A percentile compares a stretch with the other conserved stretches of the same genome.
Evolutionary conservation across 2,888 invertebrate species (phyloP).

Genomic region (Shargacucullia verbasci): DNA sequence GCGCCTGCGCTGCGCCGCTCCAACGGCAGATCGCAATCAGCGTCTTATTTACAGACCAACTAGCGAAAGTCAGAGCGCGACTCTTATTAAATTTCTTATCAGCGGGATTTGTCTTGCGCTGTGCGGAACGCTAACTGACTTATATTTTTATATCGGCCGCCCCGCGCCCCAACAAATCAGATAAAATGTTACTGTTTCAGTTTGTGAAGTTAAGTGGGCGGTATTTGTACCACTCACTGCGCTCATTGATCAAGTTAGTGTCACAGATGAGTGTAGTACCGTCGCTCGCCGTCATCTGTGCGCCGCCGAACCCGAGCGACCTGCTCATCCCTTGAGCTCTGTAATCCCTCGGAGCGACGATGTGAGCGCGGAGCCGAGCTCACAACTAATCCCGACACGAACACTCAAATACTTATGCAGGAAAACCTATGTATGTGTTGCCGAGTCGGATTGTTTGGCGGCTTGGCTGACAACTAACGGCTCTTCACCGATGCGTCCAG

Average conservation of each 20-base stretch:
- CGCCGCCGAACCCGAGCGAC: not conserved
- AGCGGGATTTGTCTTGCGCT: conserved; percentile 6
- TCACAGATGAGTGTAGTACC: too few relatives aligned
- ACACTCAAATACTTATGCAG: conserved; percentile 7
- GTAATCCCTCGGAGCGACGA: conserved; percentile 18
- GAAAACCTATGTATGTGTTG: too few relatives aligned
- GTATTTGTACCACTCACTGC: too few relatives aligned
- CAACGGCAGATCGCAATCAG: conserved; percentile 3
- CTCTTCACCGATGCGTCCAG: too few relatives aligned
- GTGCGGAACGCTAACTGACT: conserved; percentile 1
- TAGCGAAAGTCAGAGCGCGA: not conserved
- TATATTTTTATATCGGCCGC: not conserved
- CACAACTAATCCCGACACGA: conserved; percentile 5
- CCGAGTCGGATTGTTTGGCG: too few relatives aligned
- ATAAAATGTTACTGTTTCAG: too few relatives aligned
- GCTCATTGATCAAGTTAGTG: too few relatives aligned
- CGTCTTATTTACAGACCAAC: conserved; percentile 3
- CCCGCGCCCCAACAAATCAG: not conserved
- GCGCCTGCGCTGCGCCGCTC: too few relatives aligned
- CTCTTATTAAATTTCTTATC: conserved; percentile 22
- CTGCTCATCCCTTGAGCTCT: conserved; percentile 22
- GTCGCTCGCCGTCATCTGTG: too few relatives aligned
- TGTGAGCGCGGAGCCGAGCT: not conserved
- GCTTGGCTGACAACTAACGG: too few relatives aligned
- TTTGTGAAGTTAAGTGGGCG: too few relatives aligned